Percentiles rank a stretch among this genome's conserved stretches.
These are phyloP conservation scores for Pelecanus crispus DNA, from an alignment of 2,113 vertebrate species.

Conservation along the genomic window DNA sequence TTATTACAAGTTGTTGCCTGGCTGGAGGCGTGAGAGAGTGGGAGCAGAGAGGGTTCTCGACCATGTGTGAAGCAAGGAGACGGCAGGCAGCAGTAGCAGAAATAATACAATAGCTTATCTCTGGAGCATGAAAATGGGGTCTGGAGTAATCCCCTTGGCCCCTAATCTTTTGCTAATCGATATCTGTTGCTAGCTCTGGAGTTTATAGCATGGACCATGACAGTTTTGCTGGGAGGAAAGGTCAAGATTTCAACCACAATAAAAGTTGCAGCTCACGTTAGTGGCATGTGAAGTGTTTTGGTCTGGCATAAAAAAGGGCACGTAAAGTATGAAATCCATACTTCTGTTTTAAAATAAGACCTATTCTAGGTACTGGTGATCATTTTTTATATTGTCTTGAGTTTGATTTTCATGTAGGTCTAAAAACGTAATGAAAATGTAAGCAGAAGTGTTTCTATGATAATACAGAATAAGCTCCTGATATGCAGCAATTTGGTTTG, in stretches of 20 bases:
- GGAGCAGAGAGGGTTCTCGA: background rate
- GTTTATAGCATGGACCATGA: background rate
- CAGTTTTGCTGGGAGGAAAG: background rate
- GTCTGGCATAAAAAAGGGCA: background rate
- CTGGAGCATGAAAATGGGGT: background rate
- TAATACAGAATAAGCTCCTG: background rate
- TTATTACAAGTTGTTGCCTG: slow-evolving; percentile 35
- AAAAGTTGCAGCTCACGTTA: background rate
- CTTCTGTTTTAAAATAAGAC: background rate
- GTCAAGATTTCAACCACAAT: background rate
- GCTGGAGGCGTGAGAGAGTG: slow-evolving; percentile 44
- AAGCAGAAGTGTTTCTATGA: background rate
- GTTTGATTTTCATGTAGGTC: background rate
- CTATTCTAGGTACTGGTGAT: background rate
- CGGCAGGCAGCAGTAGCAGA: background rate
- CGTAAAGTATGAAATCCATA: background rate
- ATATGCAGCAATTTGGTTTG: background rate
- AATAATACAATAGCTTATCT: background rate
- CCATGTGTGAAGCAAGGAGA: background rate
- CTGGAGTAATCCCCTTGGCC: background rate
- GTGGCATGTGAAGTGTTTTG: background rate
- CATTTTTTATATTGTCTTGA: background rate
- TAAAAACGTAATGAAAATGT: background rate
- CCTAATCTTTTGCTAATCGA: background rate
- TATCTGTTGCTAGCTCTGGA: background rate